Base-by-base conservation (phyloP, 2,113 vertebrate species). In the Seriola dumerili region DNA sequence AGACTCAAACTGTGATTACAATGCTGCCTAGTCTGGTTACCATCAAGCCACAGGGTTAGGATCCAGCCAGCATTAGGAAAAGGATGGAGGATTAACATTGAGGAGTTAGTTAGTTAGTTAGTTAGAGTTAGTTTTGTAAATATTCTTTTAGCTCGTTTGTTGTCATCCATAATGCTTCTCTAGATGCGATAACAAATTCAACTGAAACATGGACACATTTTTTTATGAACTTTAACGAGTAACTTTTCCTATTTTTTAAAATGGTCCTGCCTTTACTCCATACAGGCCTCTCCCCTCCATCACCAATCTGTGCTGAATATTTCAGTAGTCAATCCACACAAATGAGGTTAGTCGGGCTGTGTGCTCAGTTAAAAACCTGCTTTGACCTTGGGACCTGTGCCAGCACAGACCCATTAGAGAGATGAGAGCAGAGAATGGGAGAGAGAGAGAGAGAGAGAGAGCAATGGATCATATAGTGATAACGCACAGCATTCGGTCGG, bases 361-460 rank as follows among this genome's bases (percentile, higher is more conserved):
- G 76, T 48, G 59, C 80, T 80, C 61, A 64, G 71, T 84, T 44
- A 75, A 89, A 91, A 86, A 85, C 68, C 83, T 70, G 81, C 68
- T 69, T 80, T 86, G 88, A 91, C 89, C 80, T 81, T 86, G 83
- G 72, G 78, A 85, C 40, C 44, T 4, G 42, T 21, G 72, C 83
- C 83, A 86, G 64, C 57, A 78, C 4, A 67, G 81, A 74, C 65
- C 85, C 76, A 90, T 93, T 91, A 90, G 76, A 84, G 72, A 89
- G 70, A 88, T 83, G 79, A 86, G 62, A 75, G 70, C 38, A 66
- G 61, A 61, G 65, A 36, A 42, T 54, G 48, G 17, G 46, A 76
- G 50, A 8, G 3, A 44, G 63, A 69, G 50, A 69, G 50, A 69
- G 25, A 63, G 65, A 29, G 29, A 29, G 11, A 25, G 63, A 72